Evolutionary conservation across 2,888 invertebrate species (phyloP).

Genomic region (Rotaria magnacalcarata): DNA sequence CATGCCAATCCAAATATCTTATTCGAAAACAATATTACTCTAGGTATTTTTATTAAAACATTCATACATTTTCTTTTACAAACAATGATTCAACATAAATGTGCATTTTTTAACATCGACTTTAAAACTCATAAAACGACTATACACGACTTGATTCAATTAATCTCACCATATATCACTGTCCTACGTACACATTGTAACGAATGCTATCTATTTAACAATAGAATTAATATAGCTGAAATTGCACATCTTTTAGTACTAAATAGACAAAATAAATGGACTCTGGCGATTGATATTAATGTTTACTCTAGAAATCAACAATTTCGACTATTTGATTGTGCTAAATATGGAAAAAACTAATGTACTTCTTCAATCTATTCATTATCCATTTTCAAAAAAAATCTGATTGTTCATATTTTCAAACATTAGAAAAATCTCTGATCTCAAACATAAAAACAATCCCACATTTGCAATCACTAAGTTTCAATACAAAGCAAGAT

Average conservation of each 20-base stretch:
- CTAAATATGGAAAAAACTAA: background rate
- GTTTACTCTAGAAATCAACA: slow-evolving; percentile 12
- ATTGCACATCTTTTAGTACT: background rate
- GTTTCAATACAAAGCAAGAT: no score
- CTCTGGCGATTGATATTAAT: background rate
- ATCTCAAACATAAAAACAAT: no score
- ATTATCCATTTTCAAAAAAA: background rate
- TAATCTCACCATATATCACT: background rate
- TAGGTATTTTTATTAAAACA: background rate
- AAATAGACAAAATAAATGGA: background rate
- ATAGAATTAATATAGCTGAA: background rate
- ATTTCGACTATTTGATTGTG: background rate
- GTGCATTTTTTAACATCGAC: background rate
- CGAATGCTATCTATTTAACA: background rate
- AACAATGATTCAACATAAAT: background rate
- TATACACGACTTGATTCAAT: background rate
- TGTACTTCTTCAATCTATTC: background rate
- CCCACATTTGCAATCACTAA: no score
- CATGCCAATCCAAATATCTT: background rate
- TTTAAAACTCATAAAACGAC: background rate
- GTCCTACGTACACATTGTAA: background rate
- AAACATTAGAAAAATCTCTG: no score
- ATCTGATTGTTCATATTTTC: no score
- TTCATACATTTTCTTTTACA: background rate
- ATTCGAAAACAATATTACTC: background rate